Base-by-base conservation (phyloP, 2,113 vertebrate genomes). In the Stictonetta naevosa region DNA sequence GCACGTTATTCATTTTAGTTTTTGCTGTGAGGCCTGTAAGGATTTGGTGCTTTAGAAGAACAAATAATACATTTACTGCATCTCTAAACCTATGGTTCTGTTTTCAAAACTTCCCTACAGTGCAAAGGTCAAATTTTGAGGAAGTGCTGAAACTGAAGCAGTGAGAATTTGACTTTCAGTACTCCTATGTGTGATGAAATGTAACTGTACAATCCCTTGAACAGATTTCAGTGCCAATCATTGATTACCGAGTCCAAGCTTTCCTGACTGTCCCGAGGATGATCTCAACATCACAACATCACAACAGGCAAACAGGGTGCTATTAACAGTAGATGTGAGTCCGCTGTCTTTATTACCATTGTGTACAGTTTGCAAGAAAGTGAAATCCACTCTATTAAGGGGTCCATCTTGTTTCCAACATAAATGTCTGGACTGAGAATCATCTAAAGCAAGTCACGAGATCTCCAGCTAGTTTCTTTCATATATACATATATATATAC, bases 11-110 rank as follows among this genome's bases (percentile, higher is more conserved):
- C 12, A 18, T 92, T 86, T 87, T 38, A 46, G 28, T n/a, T 84
- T 96, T 90, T 95, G 40, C 69, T 83, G 40, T 53, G n/a, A 93
- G 33, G 36, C 23, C 42, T 86, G 42, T 64, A 92, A 92, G 34
- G 58, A 86, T 68, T 74, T 46, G 48, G 16, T 58, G 31, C n/a
- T 58, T 94, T 48, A 80, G 59, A 84, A 78, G 17, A 34, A 46
- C 25, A 69, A 92, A 6, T 38, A 86, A 79, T 82, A 50, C 40
- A 75, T 86, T 78, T 73, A 76, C 52, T 66, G 48, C 44, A 72
- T 69, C 44, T 63, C n/a, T 85, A 80, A 58, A 59, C 9, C 68
- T 8, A 11, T 82, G 22, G 14, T 62, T 88, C 66, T 82, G 58
- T 93, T 96, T 86, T 64, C 68, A 88, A 92, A 60, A 2, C 17